Evolutionary conservation across 2,797 vertebrate genomes (phyloP).

Genomic region (Chloroceryle inda): DNA sequence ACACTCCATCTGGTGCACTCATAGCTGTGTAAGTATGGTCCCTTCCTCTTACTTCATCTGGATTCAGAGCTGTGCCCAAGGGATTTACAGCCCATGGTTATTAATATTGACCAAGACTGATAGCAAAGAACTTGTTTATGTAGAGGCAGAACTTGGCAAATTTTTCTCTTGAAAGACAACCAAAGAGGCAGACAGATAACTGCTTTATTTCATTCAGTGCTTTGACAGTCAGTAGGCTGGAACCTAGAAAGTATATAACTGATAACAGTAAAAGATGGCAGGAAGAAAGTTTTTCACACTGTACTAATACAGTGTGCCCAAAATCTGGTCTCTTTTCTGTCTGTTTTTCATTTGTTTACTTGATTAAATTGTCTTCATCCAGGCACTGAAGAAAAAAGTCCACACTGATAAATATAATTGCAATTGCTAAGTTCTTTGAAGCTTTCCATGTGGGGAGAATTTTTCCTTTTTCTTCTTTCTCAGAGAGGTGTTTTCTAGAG

Average conservation of each 20-base stretch:
- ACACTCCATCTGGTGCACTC: background rate
- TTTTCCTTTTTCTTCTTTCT: slow-evolving; percentile 1
- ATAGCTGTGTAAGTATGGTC: background rate
- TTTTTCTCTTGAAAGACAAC: background rate
- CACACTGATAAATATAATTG: background rate
- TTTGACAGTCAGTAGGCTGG: background rate
- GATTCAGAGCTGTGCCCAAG: background rate
- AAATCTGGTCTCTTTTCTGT: background rate
- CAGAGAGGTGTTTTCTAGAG: slow-evolving; percentile 54
- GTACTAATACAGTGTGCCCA: background rate
- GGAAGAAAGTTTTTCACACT: background rate
- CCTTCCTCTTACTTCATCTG: rapidly evolving
- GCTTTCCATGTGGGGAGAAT: background rate
- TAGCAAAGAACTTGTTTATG: background rate
- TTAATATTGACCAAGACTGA: background rate
- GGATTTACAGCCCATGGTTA: background rate
- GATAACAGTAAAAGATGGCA: background rate
- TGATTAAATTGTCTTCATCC: background rate
- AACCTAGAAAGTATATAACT: background rate
- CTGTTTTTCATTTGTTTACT: background rate
- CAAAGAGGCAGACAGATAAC: background rate
- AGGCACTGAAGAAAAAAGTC: background rate
- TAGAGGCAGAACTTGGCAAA: background rate
- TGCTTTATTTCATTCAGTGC: background rate
- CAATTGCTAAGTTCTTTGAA: background rate